Conservation (phyloP, 2,113 vertebrate genomes). For the Melozone crissalis region DNA sequence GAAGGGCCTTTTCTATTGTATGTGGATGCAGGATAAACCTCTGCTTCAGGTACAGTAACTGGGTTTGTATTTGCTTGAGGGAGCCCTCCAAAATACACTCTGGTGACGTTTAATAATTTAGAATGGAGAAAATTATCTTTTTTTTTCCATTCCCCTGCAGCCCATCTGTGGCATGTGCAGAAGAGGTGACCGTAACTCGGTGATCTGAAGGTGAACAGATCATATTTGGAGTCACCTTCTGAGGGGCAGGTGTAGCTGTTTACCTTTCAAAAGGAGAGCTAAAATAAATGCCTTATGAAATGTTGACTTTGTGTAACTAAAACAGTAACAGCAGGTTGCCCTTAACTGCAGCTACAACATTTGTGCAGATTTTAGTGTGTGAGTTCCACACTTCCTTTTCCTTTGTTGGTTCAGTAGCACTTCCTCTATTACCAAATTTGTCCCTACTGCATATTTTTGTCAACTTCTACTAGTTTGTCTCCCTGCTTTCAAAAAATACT, state of each 20-base stretch:
- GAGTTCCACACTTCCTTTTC: neutral
- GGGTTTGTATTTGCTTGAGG: neutral
- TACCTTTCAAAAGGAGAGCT: neutral
- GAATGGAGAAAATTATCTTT: neutral
- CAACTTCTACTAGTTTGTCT: neutral
- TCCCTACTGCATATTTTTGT: neutral
- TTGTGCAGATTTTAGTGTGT: neutral
- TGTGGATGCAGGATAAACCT: constrained; percentile 93
- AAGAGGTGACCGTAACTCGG: neutral
- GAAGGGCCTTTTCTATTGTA: constrained; percentile 93
- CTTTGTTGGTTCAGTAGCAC: neutral
- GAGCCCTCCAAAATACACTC: neutral
- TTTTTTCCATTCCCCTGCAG: neutral
- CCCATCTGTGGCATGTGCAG: accelerated
- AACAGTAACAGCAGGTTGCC: neutral
- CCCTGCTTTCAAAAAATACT: neutral
- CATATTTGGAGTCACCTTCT: neutral
- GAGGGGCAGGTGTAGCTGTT: neutral
- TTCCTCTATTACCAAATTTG: neutral
- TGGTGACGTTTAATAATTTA: neutral
- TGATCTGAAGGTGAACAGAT: neutral
- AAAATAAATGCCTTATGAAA: neutral
- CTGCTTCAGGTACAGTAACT: constrained; percentile 82
- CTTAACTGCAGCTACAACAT: neutral
- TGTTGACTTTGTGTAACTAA: neutral